Evolutionary conservation across 1,140 invertebrate genomes (phyloP), one percentile per base, ranked within the genome.

Genomic region (Dendrolimus kikuchii): DNA sequence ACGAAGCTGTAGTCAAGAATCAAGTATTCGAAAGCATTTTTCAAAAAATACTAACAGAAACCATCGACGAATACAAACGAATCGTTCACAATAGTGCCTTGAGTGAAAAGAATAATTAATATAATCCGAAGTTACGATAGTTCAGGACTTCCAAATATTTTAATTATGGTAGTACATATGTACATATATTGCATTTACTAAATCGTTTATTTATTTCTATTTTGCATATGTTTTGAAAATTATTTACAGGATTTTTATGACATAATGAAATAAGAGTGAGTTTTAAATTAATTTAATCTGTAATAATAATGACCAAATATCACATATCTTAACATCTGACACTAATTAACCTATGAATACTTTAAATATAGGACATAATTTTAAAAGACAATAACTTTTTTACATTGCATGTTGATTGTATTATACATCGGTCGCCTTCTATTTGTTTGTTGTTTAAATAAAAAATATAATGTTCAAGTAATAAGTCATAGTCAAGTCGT

Each of bases 21-120:
- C 83, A 86, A 60, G 55, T 86, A 0, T 86, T 86, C 52, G 82
- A 86, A 43, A 74, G 72, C 57, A 80, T 86, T 45, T 83, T 86
- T 57, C 78, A 83, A 40, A 81, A 70, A 63, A 71, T 86, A 5
- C 71, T 86, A 9, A 69, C 63, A 7, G 77, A 84, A 59, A 79
- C 81, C 3, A 52, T 86, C 7, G 79, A 84, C 44, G 79, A 82
- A 59, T 86, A 86, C 46, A 86, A 84, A 39, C 67, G 62, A 57
- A 73, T 64, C 46, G 72, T 82, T 9, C 54, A 64, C n/a, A 42
- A 10, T 45, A 45, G 43, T 45, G 43, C 6, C 5, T 45, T 42
- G 5, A 7, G 41, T 42, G n/a, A 7, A 7, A 7, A 42, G n/a
- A 7, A 7, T 5, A 42, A 4, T 42, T 42, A n/a, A 7, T 5